Evolutionary conservation across 2,888 invertebrate genomes (phyloP).

Genomic region (Steinernema hermaphroditum): DNA sequence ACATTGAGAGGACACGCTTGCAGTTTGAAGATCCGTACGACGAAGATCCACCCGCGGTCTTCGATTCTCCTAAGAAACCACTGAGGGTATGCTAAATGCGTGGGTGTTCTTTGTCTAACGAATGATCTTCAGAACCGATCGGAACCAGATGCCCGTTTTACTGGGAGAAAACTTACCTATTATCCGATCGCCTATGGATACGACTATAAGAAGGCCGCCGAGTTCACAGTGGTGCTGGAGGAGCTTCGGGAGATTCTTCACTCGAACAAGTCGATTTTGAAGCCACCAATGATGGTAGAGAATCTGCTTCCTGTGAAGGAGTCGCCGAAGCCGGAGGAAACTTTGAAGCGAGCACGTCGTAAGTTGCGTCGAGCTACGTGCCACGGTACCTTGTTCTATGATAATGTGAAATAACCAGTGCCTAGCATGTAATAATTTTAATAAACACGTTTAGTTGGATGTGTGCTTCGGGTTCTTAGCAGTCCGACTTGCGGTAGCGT

Average conservation of each 20-base stretch:
- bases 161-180: background rate
- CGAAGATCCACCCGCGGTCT: background rate
- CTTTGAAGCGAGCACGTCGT: background rate
- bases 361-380: background rate
- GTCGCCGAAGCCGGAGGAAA: conserved; percentile 2
- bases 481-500: too few species aligned
- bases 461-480: too few species aligned
- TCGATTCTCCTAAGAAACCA: background rate
- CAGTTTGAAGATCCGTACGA: background rate
- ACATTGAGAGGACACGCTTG: background rate
- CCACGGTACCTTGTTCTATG: background rate
- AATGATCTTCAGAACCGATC: background rate
- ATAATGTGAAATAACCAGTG: background rate
- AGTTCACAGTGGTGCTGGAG: background rate
- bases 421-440: background rate
- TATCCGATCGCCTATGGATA: background rate
- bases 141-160: background rate
- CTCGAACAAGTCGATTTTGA: background rate
- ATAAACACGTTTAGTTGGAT: background rate
- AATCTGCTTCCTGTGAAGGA: background rate
- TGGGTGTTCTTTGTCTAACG: background rate
- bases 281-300: background rate
- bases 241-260: background rate
- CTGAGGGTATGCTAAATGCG: background rate
- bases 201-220: background rate